Conservation (phyloP, 2,888 invertebrate genomes). For the Anoncus sp. region DNA sequence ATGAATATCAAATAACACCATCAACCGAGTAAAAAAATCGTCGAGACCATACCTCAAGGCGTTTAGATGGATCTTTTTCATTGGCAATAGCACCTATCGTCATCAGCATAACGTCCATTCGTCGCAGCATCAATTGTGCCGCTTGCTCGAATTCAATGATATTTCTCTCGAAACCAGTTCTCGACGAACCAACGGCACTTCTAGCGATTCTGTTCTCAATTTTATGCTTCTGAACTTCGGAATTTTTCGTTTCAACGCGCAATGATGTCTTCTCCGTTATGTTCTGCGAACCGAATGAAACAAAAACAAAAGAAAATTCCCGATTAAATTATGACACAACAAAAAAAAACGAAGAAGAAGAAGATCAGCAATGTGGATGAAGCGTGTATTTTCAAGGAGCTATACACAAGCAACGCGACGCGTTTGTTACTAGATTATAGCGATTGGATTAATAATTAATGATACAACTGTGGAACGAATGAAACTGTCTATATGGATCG, state of each 20-base stretch:
- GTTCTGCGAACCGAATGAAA: slow-evolving; percentile 40
- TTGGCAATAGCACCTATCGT: slow-evolving; percentile 86
- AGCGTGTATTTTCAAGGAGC: not conserved
- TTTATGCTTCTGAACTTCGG: slow-evolving; percentile 52
- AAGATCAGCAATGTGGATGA: not conserved
- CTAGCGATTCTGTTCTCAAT: slow-evolving; percentile 55
- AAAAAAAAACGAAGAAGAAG: not conserved
- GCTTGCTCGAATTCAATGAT: slow-evolving; percentile 83
- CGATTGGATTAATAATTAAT: not conserved
- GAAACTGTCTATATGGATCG: slow-evolving; percentile 5
- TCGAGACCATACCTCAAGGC: slow-evolving; percentile 85
- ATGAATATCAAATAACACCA: too few species aligned
- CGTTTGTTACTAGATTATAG: not conserved
- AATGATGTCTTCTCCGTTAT: slow-evolving; percentile 51
- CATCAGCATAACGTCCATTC: slow-evolving; percentile 86
- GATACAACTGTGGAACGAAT: not conserved
- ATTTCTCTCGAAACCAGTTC: slow-evolving; percentile 80
- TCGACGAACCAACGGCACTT: slow-evolving; percentile 76
- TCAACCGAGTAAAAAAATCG: too few species aligned
- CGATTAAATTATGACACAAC: not conserved
- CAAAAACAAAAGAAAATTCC: not conserved
- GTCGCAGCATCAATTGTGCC: slow-evolving; percentile 84
- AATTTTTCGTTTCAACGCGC: slow-evolving; percentile 31
- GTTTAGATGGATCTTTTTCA: slow-evolving; percentile 86
- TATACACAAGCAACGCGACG: not conserved